phyloP scores from a whole-genome alignment of 2,888 invertebrate species.

The Tryphoninae sp. region DNA sequence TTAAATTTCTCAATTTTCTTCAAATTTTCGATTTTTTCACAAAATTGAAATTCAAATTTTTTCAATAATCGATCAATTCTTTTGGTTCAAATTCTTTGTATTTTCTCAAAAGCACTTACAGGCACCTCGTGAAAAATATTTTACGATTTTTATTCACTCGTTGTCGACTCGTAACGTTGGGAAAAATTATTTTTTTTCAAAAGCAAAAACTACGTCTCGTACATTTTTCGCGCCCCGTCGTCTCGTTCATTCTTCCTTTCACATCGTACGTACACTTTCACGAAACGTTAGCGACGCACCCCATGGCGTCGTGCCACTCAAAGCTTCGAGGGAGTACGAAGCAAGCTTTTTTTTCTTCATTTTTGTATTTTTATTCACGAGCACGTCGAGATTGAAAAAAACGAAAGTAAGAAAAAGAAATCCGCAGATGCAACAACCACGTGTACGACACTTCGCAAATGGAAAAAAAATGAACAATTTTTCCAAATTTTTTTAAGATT shows the following conservation, averaged over 20 bases:
- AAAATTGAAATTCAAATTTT: no score
- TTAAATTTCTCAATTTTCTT: no score
- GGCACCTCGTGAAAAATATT: no score
- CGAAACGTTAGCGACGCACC: constrained; percentile 35
- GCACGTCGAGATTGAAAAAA: not conserved
- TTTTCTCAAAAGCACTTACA: not conserved
- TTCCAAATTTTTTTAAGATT: not conserved
- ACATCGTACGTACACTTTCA: constrained; percentile 30
- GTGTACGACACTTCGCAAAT: no score
- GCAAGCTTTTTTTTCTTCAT: constrained; percentile 34
- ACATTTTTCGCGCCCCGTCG: constrained; percentile 4
- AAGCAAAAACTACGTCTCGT: not conserved
- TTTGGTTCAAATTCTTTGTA: constrained; percentile 1
- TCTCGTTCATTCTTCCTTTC: constrained; percentile 32
- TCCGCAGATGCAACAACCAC: no score
- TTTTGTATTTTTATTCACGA: not conserved
- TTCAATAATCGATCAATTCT: no score
- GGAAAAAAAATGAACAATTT: no score
- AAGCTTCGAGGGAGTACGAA: not conserved
- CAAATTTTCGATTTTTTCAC: no score
- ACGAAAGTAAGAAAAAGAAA: no score
- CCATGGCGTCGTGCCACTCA: constrained; percentile 32
- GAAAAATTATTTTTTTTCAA: not conserved
- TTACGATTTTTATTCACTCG: constrained; percentile 11
- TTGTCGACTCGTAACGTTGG: not conserved